Percentiles rank a stretch among this genome's conserved stretches.
These are phyloP conservation scores for Gila robusta DNA, from an alignment of 2,797 vertebrate genomes.

Conservation along the genomic window DNA sequence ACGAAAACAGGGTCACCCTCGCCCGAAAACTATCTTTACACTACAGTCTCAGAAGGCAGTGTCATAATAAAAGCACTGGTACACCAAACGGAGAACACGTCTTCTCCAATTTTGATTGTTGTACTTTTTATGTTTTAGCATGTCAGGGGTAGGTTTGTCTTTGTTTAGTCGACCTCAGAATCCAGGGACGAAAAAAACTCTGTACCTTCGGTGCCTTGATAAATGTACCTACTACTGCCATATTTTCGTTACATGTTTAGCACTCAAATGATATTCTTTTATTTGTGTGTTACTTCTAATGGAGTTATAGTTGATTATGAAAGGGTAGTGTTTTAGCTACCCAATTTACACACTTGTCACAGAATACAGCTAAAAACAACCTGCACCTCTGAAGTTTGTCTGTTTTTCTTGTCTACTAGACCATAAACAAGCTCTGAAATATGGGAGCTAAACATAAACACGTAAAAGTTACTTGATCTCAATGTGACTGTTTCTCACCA, in stretches of 20 bases:
- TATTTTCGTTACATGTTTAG: constrained; percentile 90
- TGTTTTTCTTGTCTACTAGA: constrained; percentile 50
- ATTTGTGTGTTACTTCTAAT: constrained; percentile 87
- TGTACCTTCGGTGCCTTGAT: constrained; percentile 89
- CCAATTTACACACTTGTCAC: constrained; percentile 81
- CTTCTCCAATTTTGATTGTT: constrained; percentile 55
- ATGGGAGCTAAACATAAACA: not conserved
- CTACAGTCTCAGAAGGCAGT: constrained; percentile 39
- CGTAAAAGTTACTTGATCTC: not conserved
- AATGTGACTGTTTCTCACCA: not conserved
- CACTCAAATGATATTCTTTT: constrained; percentile 83
- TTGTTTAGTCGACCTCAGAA: constrained; percentile 78
- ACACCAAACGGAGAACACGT: constrained; percentile 69
- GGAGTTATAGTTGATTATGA: constrained; percentile 86
- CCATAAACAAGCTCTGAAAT: not conserved
- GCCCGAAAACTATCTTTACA: constrained; percentile 57
- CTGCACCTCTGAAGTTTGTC: constrained; percentile 59
- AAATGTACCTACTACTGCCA: constrained; percentile 88
- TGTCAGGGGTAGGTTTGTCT: constrained; percentile 75
- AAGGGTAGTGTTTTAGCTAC: constrained; percentile 97
- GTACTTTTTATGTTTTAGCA: constrained; percentile 70
- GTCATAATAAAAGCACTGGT: constrained; percentile 75
- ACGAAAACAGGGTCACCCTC: constrained; percentile 54
- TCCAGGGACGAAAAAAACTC: constrained; percentile 77
- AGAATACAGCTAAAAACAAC: constrained; percentile 74